These are phyloP conservation scores for Didymodactylos carnosus DNA, from an alignment of 2,888 invertebrate genomes.

Conservation along the genomic window DNA sequence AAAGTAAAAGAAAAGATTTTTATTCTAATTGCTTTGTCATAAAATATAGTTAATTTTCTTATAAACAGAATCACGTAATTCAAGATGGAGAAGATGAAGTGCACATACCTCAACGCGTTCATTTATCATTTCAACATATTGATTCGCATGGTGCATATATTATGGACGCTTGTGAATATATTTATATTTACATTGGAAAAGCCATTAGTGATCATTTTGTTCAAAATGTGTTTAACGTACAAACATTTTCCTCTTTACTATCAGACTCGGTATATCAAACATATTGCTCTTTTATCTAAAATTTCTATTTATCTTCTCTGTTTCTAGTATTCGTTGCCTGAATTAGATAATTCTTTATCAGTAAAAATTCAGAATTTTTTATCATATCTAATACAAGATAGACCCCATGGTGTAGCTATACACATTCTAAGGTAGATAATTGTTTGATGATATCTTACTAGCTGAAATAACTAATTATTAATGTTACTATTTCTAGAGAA, in stretches of 20 bases:
- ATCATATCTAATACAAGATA: conserved; percentile 3
- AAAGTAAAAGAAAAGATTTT: conserved; percentile 26
- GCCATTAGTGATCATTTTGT: conserved; percentile 54
- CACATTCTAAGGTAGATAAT: conserved; percentile 1
- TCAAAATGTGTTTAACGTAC: conserved; percentile 55
- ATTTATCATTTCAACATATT: conserved; percentile 55
- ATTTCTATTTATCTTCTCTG: not conserved
- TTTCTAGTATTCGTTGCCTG: conserved; percentile 8
- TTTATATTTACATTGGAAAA: conserved; percentile 64
- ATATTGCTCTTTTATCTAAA: not conserved
- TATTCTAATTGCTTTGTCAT: not conserved
- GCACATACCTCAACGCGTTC: conserved; percentile 50
- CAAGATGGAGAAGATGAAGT: conserved; percentile 6
- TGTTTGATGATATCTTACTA: not conserved
- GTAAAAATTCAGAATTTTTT: conserved; percentile 8
- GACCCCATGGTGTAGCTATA: conserved; percentile 5
- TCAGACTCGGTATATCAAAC: conserved; percentile 41
- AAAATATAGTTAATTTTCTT: not conserved
- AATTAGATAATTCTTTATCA: conserved; percentile 10
- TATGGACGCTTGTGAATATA: conserved; percentile 61
- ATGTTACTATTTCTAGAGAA: not conserved
- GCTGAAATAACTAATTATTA: not conserved
- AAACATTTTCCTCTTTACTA: conserved; percentile 50
- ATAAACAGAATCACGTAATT: not conserved
- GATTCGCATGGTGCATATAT: conserved; percentile 66